phyloP scores from a whole-genome alignment of 2,797 vertebrate genomes.

The Spea hammondii region DNA sequence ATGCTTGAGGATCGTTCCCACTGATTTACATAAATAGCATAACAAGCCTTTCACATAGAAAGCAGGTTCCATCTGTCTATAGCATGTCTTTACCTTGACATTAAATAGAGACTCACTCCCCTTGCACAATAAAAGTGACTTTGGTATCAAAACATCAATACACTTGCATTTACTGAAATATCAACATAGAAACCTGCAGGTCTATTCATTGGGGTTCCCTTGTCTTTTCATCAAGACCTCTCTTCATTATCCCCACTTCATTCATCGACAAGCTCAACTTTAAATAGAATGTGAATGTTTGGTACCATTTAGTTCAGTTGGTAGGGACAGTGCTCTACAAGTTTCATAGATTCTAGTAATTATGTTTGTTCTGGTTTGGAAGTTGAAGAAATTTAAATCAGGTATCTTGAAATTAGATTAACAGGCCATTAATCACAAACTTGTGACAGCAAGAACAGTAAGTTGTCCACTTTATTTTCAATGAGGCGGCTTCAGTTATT shows the following conservation, averaged over 20 bases:
- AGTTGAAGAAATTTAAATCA: constrained; percentile 66
- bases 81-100: constrained; percentile 90
- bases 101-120: constrained; percentile 79
- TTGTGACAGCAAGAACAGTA: constrained; percentile 52
- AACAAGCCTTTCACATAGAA: constrained; percentile 86
- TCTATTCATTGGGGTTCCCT: constrained; percentile 74
- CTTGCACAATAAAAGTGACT: constrained; percentile 79
- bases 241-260: constrained; percentile 65
- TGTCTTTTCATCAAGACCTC: constrained; percentile 76
- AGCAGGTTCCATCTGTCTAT: constrained; percentile 96
- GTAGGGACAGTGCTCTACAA: constrained; percentile 78
- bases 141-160: constrained; percentile 76
- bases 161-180: constrained; percentile 80
- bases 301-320: constrained; percentile 67
- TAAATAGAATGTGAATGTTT: constrained; percentile 60
- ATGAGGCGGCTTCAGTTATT: constrained; percentile 21
- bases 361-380: constrained; percentile 81
- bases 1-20: constrained; percentile 85
- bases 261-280: constrained; percentile 69
- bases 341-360: constrained; percentile 80
- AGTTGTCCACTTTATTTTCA: constrained; percentile 3
- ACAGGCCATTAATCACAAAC: constrained; percentile 74
- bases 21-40: constrained; percentile 86
- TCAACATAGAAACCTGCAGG: constrained; percentile 72
- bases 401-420: constrained; percentile 70